These are phyloP conservation scores for Callosobruchus maculatus DNA, from an alignment of 2,888 invertebrate genomes.

Conservation along the genomic window DNA sequence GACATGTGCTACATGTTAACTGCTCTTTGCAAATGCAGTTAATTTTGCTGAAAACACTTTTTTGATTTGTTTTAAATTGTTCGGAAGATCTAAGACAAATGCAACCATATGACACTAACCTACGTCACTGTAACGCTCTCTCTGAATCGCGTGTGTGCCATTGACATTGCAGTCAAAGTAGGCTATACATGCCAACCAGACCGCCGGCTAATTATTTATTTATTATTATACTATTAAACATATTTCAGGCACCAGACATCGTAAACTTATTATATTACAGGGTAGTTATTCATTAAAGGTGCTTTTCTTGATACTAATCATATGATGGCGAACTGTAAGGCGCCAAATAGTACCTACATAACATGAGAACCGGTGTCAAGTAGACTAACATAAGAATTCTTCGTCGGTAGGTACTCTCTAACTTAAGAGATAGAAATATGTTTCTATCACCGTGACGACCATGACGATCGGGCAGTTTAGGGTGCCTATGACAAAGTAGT, in stretches of 20 bases:
- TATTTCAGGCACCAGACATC: background rate
- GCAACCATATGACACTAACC: background rate
- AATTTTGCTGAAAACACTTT: no score
- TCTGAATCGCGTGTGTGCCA: background rate
- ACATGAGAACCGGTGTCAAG: background rate
- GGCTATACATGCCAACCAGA: background rate
- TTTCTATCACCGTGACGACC: no score
- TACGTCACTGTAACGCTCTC: background rate
- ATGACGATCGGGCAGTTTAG: no score
- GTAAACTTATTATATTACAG: background rate
- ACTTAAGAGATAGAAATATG: no score
- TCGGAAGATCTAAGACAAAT: background rate
- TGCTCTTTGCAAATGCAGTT: no score
- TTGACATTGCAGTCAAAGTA: background rate
- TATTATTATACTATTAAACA: background rate
- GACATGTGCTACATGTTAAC: no score
- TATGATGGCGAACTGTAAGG: background rate
- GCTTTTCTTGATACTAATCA: background rate
- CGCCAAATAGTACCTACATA: background rate
- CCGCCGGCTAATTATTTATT: background rate
- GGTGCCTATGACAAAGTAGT: no score
- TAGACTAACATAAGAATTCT: no score
- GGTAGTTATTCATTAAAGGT: background rate
- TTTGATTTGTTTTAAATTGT: no score
- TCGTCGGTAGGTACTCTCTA: no score